Conservation (phyloP, 2,888 invertebrate genomes). For the Sceliomorpha sp. region DNA sequence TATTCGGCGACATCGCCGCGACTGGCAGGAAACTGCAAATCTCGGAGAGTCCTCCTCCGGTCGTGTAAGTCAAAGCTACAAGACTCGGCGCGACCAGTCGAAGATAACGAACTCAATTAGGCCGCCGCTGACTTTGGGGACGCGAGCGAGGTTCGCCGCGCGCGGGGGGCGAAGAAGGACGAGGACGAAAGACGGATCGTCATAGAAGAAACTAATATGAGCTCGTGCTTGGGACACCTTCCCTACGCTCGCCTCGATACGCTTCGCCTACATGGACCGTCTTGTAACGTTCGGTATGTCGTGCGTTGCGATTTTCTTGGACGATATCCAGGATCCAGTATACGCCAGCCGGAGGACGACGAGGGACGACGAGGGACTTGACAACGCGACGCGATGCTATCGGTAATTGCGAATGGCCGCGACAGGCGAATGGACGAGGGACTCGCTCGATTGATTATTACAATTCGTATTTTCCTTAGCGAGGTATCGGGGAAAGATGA, state of each 20-base stretch:
- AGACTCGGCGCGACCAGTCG: neutral
- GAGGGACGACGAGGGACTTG: constrained; percentile 32
- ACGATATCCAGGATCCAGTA: constrained; percentile 50
- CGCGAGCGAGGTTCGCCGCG: too few species aligned
- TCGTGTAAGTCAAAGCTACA: constrained; percentile 13
- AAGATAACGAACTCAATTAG: too few species aligned
- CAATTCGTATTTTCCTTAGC: constrained; percentile 20
- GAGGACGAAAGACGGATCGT: too few species aligned
- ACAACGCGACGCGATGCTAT: constrained; percentile 51
- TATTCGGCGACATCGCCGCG: constrained; percentile 20
- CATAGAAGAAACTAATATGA: too few species aligned
- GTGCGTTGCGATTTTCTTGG: constrained; percentile 43
- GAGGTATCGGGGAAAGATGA: constrained; percentile 4
- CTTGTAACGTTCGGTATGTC: constrained; percentile 37
- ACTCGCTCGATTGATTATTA: constrained; percentile 24
- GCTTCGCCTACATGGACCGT: constrained; percentile 18
- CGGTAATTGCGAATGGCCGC: constrained; percentile 54
- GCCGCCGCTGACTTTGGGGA: too few species aligned
- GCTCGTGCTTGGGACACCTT: constrained; percentile 27
- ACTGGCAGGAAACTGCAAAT: constrained; percentile 37
- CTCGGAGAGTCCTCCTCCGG: constrained; percentile 18
- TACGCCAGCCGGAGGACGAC: constrained; percentile 29
- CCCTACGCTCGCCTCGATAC: constrained; percentile 7
- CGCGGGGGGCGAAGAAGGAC: too few species aligned
- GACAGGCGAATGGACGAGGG: constrained; percentile 33